Base-by-base conservation (phyloP, 2,888 invertebrate species). In the Rhamphomyia laevipes region DNA sequence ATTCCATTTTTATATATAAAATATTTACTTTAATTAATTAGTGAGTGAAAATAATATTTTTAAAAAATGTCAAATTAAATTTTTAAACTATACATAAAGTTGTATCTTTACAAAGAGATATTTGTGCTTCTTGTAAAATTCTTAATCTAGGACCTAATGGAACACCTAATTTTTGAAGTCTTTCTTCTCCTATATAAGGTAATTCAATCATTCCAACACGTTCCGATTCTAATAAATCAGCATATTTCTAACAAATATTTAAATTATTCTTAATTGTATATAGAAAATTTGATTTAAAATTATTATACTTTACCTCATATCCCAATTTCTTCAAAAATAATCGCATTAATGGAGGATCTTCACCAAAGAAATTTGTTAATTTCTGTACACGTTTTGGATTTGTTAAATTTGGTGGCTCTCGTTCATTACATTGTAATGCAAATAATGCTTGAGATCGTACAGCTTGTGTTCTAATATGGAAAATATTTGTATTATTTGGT, bases 311-410 rank as follows among this genome's bases (percentile, higher is more conserved):
- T 67, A 86, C 92, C 82, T 92, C 91, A 71, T 92, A 93, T 61
- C 92, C 92, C 56, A 93, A 77, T 71, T 88, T 89, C 72, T 88
- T 85, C 47, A 93, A 76, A 74, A 92, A 93, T 51, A 92, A 76
- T 67, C 91, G 77, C 71, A 92, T 81, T 56, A 92, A 77, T 11
- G 92, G 92, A 30, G 92, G 92, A 69, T 93, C 92, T 67, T 89
- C 87, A 23, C 92, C 93, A 73, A 93, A 93, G 76, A 93, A 92
- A 77, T 90, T 88, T 51, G 90, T 91, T 55, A 92, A 76, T 60
- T 92, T 84, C 67, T 87, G 87, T 17, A 92, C 89, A 53, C 90
- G 75, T 55, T 84, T 84, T 0, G 91, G 91, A 71, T 91, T 90
- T 57, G 89, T 86, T 61, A 91, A 77, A 47, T 82, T 82, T 58